Evolutionary conservation across 2,888 invertebrate species (phyloP), one percentile per base, ranked within the genome.

Genomic region (Dolichopus griseipennis): DNA sequence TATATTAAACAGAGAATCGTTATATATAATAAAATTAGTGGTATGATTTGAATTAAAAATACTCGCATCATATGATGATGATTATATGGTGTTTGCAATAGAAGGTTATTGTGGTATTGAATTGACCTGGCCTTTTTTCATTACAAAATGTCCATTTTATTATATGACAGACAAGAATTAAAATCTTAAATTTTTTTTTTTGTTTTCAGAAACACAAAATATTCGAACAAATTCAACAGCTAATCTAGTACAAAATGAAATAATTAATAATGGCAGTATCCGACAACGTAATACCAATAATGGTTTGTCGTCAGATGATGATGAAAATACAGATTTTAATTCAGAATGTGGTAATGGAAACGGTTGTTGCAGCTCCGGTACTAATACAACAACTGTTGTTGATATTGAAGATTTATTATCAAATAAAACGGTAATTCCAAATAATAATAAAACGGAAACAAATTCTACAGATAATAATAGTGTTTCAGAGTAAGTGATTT

Each of bases 381-480:
- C 74, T 18, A 74, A 76, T 5, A 70, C 77, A 18, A 74, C 79
- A 33, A 81, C 83, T 4, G 83, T 84, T 1, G 81, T 85, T 33
- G 89, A 90, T 72, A 88, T 90, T 70, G 89, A 89, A 79, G 89
- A 90, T 76, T 80, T 89, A 10, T 76, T 80, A 4, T 18, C 52
- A 52, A 75, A 75, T 66, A 75, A 78, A 3, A 75, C 71, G 10
- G 72, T 70, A 4, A 5, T 27, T 5, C 27, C 27, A 67, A 41
- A 62, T 33, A 69, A 70, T 33, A 41, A 61, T 18, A 43, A 43
- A 65, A 65, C 1, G 10, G 37, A 65, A 27, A n/a, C 43, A 41
- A 52, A 12, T 52, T 20, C 65, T 8, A 12, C 41, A 1, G 66
- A 66, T 7, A 61, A 12, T 10, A 61, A 9, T 27, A 33, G 27